Conservation (phyloP, 2,888 invertebrate species). For the Drosophila leonis region DNA sequence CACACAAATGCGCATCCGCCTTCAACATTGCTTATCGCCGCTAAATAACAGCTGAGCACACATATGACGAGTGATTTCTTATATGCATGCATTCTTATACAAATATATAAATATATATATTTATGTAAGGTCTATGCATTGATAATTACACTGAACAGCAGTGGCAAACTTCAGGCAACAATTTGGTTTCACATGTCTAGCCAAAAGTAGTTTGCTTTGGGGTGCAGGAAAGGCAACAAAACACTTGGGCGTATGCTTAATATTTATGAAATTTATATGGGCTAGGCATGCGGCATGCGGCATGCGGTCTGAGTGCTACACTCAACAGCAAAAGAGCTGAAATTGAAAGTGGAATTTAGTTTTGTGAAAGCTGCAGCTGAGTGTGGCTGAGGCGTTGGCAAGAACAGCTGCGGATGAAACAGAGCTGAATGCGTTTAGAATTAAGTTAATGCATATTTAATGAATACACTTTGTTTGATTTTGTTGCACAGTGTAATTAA, state of each 20-base stretch:
- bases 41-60: conserved; percentile 37
- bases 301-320: conserved; percentile 51
- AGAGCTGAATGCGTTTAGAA: not conserved
- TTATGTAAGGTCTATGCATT: not conserved
- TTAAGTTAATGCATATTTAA: not conserved
- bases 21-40: conserved; percentile 38
- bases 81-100: conserved; percentile 8
- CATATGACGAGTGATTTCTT: conserved; percentile 41
- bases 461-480: not conserved
- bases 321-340: conserved; percentile 38
- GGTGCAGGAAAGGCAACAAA: conserved; percentile 14
- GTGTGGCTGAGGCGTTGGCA: not conserved
- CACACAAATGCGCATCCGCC: conserved; percentile 33
- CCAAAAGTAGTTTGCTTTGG: conserved; percentile 46
- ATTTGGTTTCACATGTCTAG: conserved; percentile 42
- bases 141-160: conserved; percentile 52
- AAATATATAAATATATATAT: not conserved
- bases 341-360: not conserved
- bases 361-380: not conserved
- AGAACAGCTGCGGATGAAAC: conserved; percentile 3
- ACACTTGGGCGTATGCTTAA: conserved; percentile 70
- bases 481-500: conserved; percentile 74
- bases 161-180: conserved; percentile 29
- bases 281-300: conserved; percentile 64
- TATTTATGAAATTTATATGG: conserved; percentile 70